Conservation (phyloP, 2,113 vertebrate genomes). For the Acrocephalus arundinaceus region DNA sequence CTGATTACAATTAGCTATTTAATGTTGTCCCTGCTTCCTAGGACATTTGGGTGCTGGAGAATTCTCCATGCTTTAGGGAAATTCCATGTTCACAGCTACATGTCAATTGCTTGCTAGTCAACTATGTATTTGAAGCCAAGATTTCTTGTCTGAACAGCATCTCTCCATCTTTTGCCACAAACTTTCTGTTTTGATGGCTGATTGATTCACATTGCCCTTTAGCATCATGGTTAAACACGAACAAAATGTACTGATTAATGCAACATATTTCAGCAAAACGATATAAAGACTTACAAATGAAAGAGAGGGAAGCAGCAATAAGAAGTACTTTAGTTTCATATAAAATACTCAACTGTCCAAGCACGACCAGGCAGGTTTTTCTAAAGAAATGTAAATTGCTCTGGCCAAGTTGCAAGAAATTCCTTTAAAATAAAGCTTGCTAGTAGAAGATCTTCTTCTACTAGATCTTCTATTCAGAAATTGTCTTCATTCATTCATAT, state of each 20-base stretch:
- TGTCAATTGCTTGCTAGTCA: not conserved
- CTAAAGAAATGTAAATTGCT: not conserved
- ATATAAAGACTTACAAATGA: not conserved
- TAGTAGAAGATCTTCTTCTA: not conserved
- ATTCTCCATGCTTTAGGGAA: not conserved
- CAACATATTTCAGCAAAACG: not conserved
- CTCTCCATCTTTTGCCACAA: not conserved
- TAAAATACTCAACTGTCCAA: not conserved
- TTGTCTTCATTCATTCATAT: not conserved
- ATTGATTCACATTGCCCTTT: not conserved
- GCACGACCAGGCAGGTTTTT: not conserved
- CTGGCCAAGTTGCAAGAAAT: not conserved
- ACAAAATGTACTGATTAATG: not conserved
- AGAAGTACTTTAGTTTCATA: not conserved
- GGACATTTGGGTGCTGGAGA: not conserved
- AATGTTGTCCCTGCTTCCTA: not conserved
- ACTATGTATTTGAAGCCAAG: not conserved
- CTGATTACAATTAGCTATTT: not conserved
- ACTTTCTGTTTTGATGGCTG: not conserved
- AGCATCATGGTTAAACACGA: not conserved
- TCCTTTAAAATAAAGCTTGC: not conserved
- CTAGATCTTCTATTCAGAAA: not conserved
- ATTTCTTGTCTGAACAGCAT: not conserved
- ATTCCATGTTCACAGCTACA: not conserved
- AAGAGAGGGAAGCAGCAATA: not conserved